Evolutionary conservation across 2,888 invertebrate genomes (phyloP), one percentile per base, ranked within the genome.

Genomic region (Xanthia togata): DNA sequence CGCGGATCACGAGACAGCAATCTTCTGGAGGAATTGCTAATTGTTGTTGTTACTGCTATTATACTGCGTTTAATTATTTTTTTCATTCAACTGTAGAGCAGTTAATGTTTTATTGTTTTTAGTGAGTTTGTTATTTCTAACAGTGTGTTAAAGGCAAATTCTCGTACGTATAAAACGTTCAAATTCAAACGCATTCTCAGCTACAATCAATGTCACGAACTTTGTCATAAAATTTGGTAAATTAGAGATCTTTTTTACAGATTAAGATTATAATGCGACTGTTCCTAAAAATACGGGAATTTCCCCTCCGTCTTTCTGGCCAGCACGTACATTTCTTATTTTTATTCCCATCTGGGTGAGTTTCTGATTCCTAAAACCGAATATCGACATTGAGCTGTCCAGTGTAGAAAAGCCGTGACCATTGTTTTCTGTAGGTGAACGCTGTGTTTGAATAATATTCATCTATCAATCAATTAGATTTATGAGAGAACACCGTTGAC

Each of bases 1-100:
- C 31, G 14, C 20, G 59, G 74, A 79, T 73, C 55, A 70, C 1
- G 14, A 67, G 79, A 81, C 78, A 63, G 17, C 31, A 73, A 83
- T 73, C 59, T 68, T 59, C 53, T 73, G n/a, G 38, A 70, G n/a
- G 38, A 70, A 73, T 68, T 83, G 53, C n/a, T 67, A 14, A 35
- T 76, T 67, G 62, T 23, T 53, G 59, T 81, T 67, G 62, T 26
- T 59, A 63, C 31, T 41, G 57, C 57, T 53, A 44, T 44, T 44
- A 5, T 44, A 57, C 9, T 62, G 26, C 11, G 53, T 68, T 44
- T 31, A 8, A 14, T 44, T n/a, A n/a, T 62, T 57, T 20, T 68
- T 68, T 81, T 53, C 12, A 50, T 38, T 73, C 0, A n/a, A 69
- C 50, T 65, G 9, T 23, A 12, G 17, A 17, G 8, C 17, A 47